These are phyloP conservation scores for Pristionchus pacificus DNA, from an alignment of 1,140 invertebrate genomes.

Conservation along the genomic window DNA sequence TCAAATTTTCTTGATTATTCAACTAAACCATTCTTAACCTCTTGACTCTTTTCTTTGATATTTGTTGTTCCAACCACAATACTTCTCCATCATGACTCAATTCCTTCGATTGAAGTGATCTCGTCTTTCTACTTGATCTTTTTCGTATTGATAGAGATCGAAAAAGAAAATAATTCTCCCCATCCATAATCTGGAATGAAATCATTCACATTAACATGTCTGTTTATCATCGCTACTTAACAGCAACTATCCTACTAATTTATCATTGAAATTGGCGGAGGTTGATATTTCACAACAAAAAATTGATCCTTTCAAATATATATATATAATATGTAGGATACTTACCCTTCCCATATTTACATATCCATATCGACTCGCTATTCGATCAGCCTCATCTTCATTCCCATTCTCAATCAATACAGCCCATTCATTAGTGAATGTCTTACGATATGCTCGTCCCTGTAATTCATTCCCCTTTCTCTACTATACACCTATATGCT, in stretches of 20 bases:
- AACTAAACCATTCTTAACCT: constrained; percentile 64
- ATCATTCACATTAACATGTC: neutral
- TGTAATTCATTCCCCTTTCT: no score
- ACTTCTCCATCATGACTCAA: constrained; percentile 63
- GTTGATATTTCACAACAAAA: neutral
- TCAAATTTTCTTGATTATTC: neutral
- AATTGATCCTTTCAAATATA: neutral
- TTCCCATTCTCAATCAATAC: constrained; percentile 44
- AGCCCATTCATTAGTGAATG: constrained; percentile 55
- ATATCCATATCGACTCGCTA: constrained; percentile 56
- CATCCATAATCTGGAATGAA: constrained; percentile 41
- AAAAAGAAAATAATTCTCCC: constrained; percentile 43
- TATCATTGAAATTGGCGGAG: neutral
- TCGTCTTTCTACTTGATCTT: constrained; percentile 32
- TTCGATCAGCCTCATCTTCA: constrained; percentile 42
- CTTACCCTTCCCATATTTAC: constrained; percentile 48
- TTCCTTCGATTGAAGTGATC: constrained; percentile 27
- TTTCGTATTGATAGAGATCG: constrained; percentile 25
- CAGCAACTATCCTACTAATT: neutral
- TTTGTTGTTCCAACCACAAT: constrained; percentile 87
- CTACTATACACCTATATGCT: no score
- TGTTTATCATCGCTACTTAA: neutral
- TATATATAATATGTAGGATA: constrained; percentile 7
- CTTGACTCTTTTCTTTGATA: constrained; percentile 81
- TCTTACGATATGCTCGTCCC: constrained; percentile 7